phyloP scores from a whole-genome alignment of 2,888 invertebrate species.

The Stenolophus ochropezus region DNA sequence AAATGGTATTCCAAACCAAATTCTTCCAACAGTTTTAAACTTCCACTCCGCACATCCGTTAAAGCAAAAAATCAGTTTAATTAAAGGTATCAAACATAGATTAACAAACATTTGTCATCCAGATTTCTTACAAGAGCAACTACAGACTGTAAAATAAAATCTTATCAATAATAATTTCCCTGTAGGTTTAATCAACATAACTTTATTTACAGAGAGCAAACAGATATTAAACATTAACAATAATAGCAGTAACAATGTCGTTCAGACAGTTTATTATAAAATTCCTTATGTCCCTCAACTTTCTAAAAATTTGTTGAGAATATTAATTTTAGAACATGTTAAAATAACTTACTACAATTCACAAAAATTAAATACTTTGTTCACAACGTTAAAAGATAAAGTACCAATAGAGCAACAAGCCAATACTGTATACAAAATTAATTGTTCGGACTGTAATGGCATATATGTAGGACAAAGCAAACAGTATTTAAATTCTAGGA shows the following conservation, averaged over 20 bases:
- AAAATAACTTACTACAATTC: background rate
- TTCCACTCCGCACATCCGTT: background rate
- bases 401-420: background rate
- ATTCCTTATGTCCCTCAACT: background rate
- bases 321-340: background rate
- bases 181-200: background rate
- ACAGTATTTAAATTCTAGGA: background rate
- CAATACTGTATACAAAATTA: constrained; percentile 15
- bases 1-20: constrained; percentile 7
- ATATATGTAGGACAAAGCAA: constrained; percentile 45
- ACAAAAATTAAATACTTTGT: constrained; percentile 9
- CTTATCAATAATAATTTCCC: background rate
- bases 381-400: constrained; percentile 46
- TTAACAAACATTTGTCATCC: background rate
- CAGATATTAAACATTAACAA: background rate
- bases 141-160: background rate
- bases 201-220: background rate
- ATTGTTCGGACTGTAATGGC: constrained; percentile 2
- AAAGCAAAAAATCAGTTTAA: background rate
- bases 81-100: background rate
- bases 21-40: background rate
- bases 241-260: constrained; percentile 3
- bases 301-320: constrained; percentile 14
- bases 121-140: background rate
- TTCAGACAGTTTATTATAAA: background rate